Evolutionary conservation across 2,797 vertebrate species (phyloP).

Genomic region (Peromyscus nudipes): DNA sequence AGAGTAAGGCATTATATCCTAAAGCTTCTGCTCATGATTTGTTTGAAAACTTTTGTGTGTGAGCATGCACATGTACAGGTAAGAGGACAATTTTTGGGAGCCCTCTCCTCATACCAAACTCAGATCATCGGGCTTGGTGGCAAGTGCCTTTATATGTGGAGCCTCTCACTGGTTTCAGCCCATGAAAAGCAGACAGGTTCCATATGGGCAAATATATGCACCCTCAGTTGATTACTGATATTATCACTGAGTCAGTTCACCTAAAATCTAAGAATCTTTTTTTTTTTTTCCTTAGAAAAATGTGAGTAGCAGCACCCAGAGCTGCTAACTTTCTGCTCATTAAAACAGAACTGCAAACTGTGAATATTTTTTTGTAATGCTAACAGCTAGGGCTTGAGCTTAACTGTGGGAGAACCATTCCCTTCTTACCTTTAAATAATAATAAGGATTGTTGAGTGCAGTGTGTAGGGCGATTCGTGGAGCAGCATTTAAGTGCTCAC

Average conservation of each 20-base stretch:
- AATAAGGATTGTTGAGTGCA: slow-evolving; percentile 94
- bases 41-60: background rate
- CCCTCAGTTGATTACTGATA: background rate
- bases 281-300: background rate
- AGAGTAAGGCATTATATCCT: background rate
- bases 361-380: background rate
- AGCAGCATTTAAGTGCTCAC: slow-evolving; percentile 94
- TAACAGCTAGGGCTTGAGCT: background rate
- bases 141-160: background rate
- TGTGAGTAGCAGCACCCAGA: background rate
- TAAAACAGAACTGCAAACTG: background rate
- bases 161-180: background rate
- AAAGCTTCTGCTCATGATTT: background rate
- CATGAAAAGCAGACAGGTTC: background rate
- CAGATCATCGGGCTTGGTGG: background rate
- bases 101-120: background rate
- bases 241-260: background rate
- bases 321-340: slow-evolving; percentile 21
- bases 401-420: background rate
- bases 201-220: background rate
- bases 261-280: slow-evolving; percentile 7
- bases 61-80: background rate
- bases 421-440: slow-evolving; percentile 94
- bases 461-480: slow-evolving; percentile 96
- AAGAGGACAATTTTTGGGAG: background rate